Conservation (phyloP, 2,888 invertebrate species). For the Ornithoptera alexandrae region DNA sequence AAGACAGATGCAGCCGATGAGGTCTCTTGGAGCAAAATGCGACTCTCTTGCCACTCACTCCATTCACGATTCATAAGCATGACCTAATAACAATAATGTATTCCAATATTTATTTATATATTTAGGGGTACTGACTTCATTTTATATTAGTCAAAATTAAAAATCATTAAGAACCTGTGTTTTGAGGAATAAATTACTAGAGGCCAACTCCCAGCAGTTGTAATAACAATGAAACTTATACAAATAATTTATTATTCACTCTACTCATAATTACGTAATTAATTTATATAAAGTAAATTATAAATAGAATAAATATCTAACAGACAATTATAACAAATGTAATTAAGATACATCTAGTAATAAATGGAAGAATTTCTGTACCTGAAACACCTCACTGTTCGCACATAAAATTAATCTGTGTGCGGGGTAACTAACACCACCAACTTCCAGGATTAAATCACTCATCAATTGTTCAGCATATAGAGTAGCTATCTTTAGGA, state of each 20-base stretch:
- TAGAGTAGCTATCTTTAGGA: conserved; percentile 89
- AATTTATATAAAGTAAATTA: too few relatives aligned
- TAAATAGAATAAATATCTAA: too few relatives aligned
- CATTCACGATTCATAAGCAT: conserved; percentile 97
- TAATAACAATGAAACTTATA: too few relatives aligned
- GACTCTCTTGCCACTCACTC: conserved; percentile 92
- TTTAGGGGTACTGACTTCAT: too few relatives aligned
- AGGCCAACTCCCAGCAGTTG: too few relatives aligned
- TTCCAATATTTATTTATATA: neutral
- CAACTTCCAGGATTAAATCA: conserved; percentile 92
- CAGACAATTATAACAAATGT: too few relatives aligned
- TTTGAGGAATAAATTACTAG: too few relatives aligned
- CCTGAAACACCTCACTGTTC: conserved; percentile 97
- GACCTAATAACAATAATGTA: conserved; percentile 75
- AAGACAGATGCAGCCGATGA: conserved; percentile 91
- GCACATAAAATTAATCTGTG: conserved; percentile 95
- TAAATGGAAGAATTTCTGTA: conserved; percentile 48
- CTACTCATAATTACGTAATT: too few relatives aligned
- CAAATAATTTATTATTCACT: too few relatives aligned
- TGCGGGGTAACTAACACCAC: conserved; percentile 89
- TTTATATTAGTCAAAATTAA: too few relatives aligned
- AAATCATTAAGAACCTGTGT: too few relatives aligned
- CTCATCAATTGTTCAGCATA: conserved; percentile 94
- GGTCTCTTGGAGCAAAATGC: conserved; percentile 91
- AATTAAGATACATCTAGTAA: neutral